Evolutionary conservation across 2,113 vertebrate species (phyloP).

Genomic region (Plotosus lineatus): DNA sequence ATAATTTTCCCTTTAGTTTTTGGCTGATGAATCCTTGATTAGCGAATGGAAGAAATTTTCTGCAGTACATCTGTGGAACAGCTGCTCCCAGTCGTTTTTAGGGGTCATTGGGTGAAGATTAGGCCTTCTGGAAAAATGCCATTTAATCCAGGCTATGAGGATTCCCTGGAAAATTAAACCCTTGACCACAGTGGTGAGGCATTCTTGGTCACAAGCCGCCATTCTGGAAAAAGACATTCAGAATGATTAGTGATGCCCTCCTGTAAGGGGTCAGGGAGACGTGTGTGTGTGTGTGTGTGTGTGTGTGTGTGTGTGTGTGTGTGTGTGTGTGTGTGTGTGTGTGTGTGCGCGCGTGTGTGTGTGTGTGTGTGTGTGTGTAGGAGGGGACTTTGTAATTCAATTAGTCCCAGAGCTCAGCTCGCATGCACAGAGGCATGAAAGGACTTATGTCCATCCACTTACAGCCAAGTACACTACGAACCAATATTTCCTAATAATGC

Average conservation of each 20-base stretch:
- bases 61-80: constrained; percentile 64
- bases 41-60: constrained; percentile 1
- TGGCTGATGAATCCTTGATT: constrained; percentile 41
- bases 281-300: constrained; percentile 18
- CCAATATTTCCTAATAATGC: background rate
- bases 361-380: background rate
- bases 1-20: constrained; percentile 3
- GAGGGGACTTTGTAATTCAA: constrained; percentile 66
- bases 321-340: constrained; percentile 3
- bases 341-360: no score
- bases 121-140: constrained; percentile 56
- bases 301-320: constrained; percentile 10
- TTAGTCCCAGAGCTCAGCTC: constrained; percentile 68
- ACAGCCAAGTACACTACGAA: background rate
- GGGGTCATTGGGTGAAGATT: constrained; percentile 62
- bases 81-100: constrained; percentile 50
- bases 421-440: constrained; percentile 48
- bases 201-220: constrained; percentile 38
- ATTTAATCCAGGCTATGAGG: constrained; percentile 57
- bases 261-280: constrained; percentile 58
- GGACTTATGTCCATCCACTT: constrained; percentile 61
- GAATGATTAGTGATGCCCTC: constrained; percentile 67
- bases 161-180: constrained; percentile 56
- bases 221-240: constrained; percentile 58
- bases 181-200: constrained; percentile 16